These are phyloP conservation scores for Selene dorsalis DNA, from an alignment of 2,797 vertebrate species.

Conservation along the genomic window DNA sequence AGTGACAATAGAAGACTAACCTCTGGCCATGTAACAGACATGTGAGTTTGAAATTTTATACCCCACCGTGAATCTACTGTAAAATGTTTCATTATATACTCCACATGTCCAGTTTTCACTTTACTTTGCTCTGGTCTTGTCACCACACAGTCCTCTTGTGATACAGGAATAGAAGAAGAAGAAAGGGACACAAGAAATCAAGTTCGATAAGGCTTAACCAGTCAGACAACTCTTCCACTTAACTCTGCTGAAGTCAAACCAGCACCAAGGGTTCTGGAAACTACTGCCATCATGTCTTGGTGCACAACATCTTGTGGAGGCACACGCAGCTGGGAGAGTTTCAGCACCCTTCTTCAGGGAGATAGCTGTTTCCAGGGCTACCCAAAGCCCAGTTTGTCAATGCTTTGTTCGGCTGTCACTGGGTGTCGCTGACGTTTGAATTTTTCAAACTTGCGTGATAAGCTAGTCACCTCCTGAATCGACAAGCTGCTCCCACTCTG, in stretches of 20 bases:
- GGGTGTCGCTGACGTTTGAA: too few species aligned
- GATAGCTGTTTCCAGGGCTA: too few species aligned
- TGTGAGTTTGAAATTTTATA: background rate
- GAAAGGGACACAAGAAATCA: background rate
- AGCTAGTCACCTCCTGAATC: too few species aligned
- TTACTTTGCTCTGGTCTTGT: background rate
- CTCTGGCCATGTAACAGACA: slow-evolving; percentile 1
- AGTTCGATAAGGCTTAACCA: background rate
- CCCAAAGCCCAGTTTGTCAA: too few species aligned
- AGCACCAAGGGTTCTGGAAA: background rate
- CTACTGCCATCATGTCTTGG: too few species aligned
- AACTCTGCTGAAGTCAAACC: background rate
- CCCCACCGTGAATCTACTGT: background rate
- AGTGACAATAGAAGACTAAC: slow-evolving; percentile 3
- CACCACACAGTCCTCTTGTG: background rate
- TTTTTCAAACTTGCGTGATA: too few species aligned
- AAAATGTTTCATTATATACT: background rate
- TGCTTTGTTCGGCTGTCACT: too few species aligned
- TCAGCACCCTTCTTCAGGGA: too few species aligned
- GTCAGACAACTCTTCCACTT: background rate
- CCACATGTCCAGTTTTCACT: background rate
- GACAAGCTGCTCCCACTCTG: too few species aligned
- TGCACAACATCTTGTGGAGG: too few species aligned
- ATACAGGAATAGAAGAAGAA: background rate
- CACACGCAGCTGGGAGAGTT: too few species aligned